Evolutionary conservation across 2,888 invertebrate species (phyloP).

Genomic region (Hemistola chrysoprasaria): DNA sequence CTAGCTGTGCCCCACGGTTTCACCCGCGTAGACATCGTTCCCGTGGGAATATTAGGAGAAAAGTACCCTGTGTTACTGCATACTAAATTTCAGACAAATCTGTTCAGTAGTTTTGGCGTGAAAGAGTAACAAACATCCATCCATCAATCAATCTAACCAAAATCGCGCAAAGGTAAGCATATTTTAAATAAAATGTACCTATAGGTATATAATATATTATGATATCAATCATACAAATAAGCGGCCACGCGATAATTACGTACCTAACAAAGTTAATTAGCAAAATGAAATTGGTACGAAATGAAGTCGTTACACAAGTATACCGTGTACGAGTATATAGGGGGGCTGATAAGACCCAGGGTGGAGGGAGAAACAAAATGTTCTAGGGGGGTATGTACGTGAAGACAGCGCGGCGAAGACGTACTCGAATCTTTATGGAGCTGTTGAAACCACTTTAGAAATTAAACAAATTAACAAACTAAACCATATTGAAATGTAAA

Average conservation of each 20-base stretch:
- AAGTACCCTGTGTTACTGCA: no score
- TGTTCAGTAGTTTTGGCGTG: no score
- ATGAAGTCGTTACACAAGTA: slow-evolving; percentile 32
- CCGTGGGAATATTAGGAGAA: no score
- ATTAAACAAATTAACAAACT: not conserved
- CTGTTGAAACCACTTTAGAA: slow-evolving; percentile 29
- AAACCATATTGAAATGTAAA: no score
- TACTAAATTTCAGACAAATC: no score
- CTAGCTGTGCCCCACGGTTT: no score
- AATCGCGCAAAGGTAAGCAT: no score
- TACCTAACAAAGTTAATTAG: slow-evolving; percentile 11
- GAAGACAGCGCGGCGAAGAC: slow-evolving; percentile 76
- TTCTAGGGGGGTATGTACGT: slow-evolving; percentile 63
- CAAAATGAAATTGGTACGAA: slow-evolving; percentile 17
- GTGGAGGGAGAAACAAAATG: slow-evolving; percentile 52
- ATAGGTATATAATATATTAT: no score
- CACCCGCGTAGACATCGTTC: no score
- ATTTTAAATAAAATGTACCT: no score
- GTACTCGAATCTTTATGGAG: slow-evolving; percentile 49
- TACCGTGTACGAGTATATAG: slow-evolving; percentile 50
- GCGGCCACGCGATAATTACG: slow-evolving; percentile 1
- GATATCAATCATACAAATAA: not conserved
- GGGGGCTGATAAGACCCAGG: slow-evolving; percentile 69
- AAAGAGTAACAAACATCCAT: no score
- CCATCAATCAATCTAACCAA: no score